phyloP scores from a whole-genome alignment of 2,797 vertebrate genomes.

The Darevskia mixta region DNA sequence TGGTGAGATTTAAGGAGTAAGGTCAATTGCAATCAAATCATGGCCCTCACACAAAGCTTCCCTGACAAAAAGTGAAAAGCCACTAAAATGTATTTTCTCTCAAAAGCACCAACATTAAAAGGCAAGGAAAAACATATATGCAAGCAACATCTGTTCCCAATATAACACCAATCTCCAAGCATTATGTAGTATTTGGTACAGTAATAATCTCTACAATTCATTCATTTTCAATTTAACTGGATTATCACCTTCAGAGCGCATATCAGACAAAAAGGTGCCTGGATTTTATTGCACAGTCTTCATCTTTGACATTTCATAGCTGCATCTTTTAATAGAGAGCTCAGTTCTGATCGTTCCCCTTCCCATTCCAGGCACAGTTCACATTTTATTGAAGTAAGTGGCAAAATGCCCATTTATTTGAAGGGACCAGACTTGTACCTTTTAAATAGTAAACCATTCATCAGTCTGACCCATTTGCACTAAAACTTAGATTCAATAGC shows the following conservation, averaged over 20 bases:
- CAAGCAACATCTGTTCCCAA: neutral
- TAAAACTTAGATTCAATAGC: neutral
- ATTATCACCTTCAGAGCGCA: conserved; percentile 3
- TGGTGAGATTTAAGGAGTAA: neutral
- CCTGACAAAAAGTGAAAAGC: conserved; percentile 7
- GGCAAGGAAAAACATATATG: conserved; percentile 2
- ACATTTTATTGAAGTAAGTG: neutral
- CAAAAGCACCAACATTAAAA: neutral
- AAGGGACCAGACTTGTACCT: neutral
- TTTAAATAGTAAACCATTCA: neutral
- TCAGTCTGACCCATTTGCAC: neutral
- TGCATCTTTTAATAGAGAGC: conserved; percentile 5
- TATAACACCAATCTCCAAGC: conserved; percentile 29
- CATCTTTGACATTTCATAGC: conserved; percentile 26
- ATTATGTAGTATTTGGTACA: neutral
- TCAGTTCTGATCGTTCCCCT: neutral
- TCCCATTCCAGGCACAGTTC: neutral
- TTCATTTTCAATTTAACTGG: neutral
- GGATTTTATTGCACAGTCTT: conserved; percentile 3
- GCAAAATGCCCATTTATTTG: neutral
- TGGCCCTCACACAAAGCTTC: neutral
- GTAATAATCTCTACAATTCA: neutral
- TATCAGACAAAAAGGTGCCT: neutral
- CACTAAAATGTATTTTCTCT: conserved; percentile 31
- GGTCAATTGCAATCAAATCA: neutral